These are phyloP conservation scores for Zoanthus sansibaricus DNA, from an alignment of 92 coral and sea anemone genomes.

Conservation along the genomic window DNA sequence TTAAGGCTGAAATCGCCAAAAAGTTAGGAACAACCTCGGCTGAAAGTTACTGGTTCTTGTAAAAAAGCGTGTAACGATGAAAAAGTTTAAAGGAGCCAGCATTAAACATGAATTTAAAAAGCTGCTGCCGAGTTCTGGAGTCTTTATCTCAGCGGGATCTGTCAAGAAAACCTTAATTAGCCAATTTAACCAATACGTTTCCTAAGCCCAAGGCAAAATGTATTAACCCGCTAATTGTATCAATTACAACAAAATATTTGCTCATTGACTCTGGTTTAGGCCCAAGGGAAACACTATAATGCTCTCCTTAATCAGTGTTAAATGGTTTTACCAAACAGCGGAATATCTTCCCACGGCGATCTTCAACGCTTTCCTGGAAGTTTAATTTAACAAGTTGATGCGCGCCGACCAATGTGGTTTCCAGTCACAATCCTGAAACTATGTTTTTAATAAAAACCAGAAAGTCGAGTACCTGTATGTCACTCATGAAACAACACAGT, in stretches of 20 bases:
- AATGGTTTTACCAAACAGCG: conserved; percentile 28
- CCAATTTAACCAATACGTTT: conserved; percentile 64
- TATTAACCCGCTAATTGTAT: conserved; percentile 57
- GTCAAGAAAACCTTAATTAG: conserved; percentile 64
- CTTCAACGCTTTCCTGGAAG: neutral
- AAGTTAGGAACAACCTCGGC: no score
- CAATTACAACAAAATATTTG: conserved; percentile 47
- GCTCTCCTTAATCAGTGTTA: conserved; percentile 43
- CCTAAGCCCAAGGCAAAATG: conserved; percentile 47
- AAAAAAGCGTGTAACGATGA: no score
- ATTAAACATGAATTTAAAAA: neutral
- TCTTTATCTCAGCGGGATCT: conserved; percentile 18
- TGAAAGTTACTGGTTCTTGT: no score
- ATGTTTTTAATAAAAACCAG: conserved; percentile 21
- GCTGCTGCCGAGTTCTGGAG: neutral
- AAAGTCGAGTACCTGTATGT: conserved; percentile 39
- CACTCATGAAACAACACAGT: conserved; percentile 17
- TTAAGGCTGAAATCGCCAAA: no score
- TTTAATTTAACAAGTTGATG: neutral
- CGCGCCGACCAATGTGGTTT: neutral
- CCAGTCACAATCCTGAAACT: neutral
- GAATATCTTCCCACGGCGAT: conserved; percentile 41
- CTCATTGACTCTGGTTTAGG: conserved; percentile 25
- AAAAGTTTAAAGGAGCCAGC: no score
- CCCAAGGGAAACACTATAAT: conserved; percentile 38